Evolutionary conservation across 1,140 invertebrate genomes (phyloP), one percentile per base, ranked within the genome.

Genomic region (Maconellicoccus hirsutus): DNA sequence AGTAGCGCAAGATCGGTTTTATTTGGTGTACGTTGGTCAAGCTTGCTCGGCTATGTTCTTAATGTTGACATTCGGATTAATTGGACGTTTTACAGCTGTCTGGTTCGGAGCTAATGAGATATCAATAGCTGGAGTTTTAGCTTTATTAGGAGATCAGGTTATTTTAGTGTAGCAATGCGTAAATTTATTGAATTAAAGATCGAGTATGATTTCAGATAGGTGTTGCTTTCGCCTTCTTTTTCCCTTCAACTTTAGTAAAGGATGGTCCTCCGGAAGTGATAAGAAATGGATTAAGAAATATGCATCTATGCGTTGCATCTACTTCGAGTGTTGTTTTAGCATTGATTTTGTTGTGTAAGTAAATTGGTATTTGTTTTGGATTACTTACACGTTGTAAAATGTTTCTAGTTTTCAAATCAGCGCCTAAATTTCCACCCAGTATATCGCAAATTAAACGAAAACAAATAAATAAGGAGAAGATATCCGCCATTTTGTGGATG

Each of bases 261-360:
- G 75, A 76, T 23, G 71, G 78, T 75, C 76, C 78, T 71, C 66
- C 78, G 12, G 80, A 81, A 26, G 75, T 78, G 7, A 79, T 86
- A 59, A 79, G 29, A 79, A 78, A 70, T 75, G 79, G 29, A 80
- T 87, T 80, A 83, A 66, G 81, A 84, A 14, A 77, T 82, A 59
- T 80, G 85, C 61, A 70, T 0, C 76, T 83, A n/a, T 74, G 74
- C n/a, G 77, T 79, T 0, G 93, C 90, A 14, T 84, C 82, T 0
- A 78, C 90, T 27, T 92, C 90, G 16, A 86, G 89, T 12, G 76
- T 87, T 7, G 81, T 96, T 33, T 86, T 96, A 33, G 78, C 92
- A 1, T 78, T 90, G n/a, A 88, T 94, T 72, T 59, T 94, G 29
- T 75, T 92, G 14, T 87, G 93, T 96, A 83, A 86, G 88, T 87